A percentile compares a stretch with the other conserved stretches of the same genome.
Conservation (phyloP, 2,797 vertebrate species). For the Furcifer pardalis region DNA sequence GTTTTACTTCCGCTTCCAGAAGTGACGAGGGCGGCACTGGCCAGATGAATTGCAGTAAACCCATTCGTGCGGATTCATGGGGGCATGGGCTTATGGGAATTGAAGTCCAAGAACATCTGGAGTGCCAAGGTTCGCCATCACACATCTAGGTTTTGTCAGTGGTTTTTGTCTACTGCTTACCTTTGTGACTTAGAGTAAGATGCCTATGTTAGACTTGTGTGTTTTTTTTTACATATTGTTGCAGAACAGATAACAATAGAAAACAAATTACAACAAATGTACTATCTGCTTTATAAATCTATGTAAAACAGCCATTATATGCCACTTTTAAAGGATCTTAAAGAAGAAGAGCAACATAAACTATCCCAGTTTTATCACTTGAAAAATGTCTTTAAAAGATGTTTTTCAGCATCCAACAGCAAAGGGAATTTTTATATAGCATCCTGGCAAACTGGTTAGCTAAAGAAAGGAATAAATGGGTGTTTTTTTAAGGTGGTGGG, state of each 20-base stretch:
- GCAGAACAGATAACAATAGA: background rate
- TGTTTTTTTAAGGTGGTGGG: no score
- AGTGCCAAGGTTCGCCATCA: no score
- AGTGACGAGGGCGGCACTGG: no score
- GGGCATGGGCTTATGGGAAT: no score
- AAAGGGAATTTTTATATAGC: background rate
- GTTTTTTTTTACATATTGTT: background rate
- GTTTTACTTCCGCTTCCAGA: no score
- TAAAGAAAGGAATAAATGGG: background rate
- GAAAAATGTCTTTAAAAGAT: background rate
- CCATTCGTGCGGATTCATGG: no score
- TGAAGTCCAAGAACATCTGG: no score
- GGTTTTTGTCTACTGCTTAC: background rate
- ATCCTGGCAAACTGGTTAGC: background rate
- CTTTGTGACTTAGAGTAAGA: background rate
- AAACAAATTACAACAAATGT: background rate
- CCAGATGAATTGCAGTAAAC: no score
- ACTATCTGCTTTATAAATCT: background rate
- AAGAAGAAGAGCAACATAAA: background rate
- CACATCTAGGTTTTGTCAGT: background rate
- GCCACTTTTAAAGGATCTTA: background rate
- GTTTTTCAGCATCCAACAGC: background rate
- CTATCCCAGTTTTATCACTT: background rate
- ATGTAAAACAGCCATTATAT: background rate
- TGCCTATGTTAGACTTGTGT: background rate